Evolutionary conservation across 64 coral and sea anemone species (phyloP), one percentile per base, ranked within the genome.

Genomic region (Cladopsammia gracilis): DNA sequence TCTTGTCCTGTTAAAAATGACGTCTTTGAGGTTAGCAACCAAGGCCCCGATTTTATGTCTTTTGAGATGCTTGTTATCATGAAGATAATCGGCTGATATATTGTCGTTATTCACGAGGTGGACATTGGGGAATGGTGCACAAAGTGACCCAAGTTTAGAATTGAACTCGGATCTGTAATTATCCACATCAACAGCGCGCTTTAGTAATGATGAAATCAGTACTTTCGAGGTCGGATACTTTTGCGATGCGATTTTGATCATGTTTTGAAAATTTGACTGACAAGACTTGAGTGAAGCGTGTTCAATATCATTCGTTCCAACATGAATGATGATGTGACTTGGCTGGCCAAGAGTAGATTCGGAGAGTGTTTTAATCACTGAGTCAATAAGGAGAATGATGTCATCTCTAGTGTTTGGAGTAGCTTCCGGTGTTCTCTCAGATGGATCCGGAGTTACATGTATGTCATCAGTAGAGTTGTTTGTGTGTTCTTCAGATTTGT

Each of bases 261-360:
- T 10, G 15, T 18, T 10, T 52, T 81, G 11, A 13, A 25, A 50
- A 5, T 50, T 23, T 1, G 26, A 14, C 18, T 46, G 10, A 81
- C 77, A 81, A 58, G 46, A 50, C 10, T 81, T 45, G 52, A 81
- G 15, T 19, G 77, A 23, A 53, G 77, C 12, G 77, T 52, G 77
- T 58, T 52, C 77, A 24, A 81, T 11, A 22, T 81, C 77, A 81
- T 52, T 81, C 2, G 77, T 81, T 16, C 77, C 77, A 45, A 58
- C 18, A 25, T 81, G 48, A n/a, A 81, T 56, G 5, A n/a, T n/a
- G n/a, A n/a, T n/a, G n/a, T n/a, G n/a, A n/a, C n/a, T n/a, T n/a
- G n/a, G n/a, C n/a, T n/a, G n/a, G n/a, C n/a, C n/a, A n/a, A n/a
- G n/a, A n/a, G n/a, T n/a, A n/a, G n/a, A n/a, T n/a, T 81, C 16